Conservation (phyloP, 2,113 vertebrate genomes). For the Ramphastos sulfuratus region DNA sequence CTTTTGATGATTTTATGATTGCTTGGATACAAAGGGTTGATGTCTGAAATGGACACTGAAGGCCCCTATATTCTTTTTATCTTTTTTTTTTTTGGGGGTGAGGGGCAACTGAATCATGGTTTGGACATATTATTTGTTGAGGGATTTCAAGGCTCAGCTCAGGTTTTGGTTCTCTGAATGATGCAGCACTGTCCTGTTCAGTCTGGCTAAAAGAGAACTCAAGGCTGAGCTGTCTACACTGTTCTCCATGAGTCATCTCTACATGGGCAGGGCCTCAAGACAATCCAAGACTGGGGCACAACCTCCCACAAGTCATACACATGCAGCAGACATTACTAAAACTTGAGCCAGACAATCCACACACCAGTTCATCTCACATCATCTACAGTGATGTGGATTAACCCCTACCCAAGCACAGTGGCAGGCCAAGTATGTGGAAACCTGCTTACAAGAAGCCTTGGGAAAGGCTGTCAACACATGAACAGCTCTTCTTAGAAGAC, state of each 20-base stretch:
- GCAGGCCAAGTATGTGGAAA: not conserved
- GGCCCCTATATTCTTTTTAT: not conserved
- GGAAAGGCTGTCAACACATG: not conserved
- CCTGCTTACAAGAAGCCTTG: not conserved
- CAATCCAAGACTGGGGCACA: too few species aligned
- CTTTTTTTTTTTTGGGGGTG: not conserved
- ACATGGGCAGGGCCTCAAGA: too few species aligned
- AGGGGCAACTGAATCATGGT: not conserved
- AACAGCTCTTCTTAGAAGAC: not conserved
- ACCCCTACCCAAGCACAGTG: fast-evolving
- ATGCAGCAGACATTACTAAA: too few species aligned
- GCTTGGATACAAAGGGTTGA: not conserved
- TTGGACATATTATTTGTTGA: not conserved
- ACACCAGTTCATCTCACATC: not conserved
- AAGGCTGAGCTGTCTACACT: not conserved
- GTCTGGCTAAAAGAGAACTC: not conserved
- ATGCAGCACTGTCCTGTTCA: not conserved
- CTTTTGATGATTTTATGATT: too few species aligned
- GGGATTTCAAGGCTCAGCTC: not conserved
- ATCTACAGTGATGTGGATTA: fast-evolving
- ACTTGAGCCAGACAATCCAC: too few species aligned
- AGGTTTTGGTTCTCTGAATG: not conserved
- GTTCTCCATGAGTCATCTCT: too few species aligned
- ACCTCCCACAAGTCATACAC: too few species aligned
- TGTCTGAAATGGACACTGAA: not conserved